Evolutionary conservation across 2,113 vertebrate species (phyloP).

Genomic region (Bagarius yarrelli): DNA sequence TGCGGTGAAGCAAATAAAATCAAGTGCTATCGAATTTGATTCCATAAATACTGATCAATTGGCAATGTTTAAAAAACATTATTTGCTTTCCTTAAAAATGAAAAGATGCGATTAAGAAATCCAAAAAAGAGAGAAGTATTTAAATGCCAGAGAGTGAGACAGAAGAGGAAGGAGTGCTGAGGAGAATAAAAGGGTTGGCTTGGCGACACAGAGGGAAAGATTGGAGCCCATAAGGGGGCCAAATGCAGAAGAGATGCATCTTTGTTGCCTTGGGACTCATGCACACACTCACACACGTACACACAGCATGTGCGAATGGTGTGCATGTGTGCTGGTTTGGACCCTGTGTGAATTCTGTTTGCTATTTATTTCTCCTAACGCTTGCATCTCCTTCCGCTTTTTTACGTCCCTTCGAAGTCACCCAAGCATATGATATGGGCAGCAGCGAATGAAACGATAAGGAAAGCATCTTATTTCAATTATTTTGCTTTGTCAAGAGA

Average conservation of each 20-base stretch:
- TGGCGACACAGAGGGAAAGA: slow-evolving; percentile 86
- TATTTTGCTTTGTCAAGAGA: slow-evolving; percentile 53
- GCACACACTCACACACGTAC: slow-evolving; percentile 33
- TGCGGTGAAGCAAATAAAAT: background rate
- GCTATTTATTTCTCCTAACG: slow-evolving; percentile 21
- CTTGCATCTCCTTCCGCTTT: slow-evolving; percentile 21
- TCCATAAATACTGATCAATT: background rate
- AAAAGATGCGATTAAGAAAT: background rate
- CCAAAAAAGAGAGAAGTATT: background rate
- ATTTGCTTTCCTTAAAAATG: slow-evolving; percentile 5
- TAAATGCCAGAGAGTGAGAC: slow-evolving; percentile 15
- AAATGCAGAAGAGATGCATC: slow-evolving; percentile 82
- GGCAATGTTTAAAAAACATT: background rate
- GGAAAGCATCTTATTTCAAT: slow-evolving; percentile 64
- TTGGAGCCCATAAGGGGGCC: slow-evolving; percentile 85
- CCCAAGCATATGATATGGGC: slow-evolving; percentile 41
- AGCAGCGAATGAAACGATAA: slow-evolving; percentile 60
- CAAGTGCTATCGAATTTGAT: background rate
- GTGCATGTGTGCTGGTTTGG: slow-evolving; percentile 15
- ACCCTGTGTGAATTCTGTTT: slow-evolving; percentile 30
- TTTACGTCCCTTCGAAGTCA: slow-evolving; percentile 26
- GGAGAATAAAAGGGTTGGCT: slow-evolving; percentile 91
- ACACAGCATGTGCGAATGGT: slow-evolving; percentile 39
- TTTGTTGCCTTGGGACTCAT: slow-evolving; percentile 74
- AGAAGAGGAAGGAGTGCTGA: slow-evolving; percentile 78